Conservation (phyloP, 2,888 invertebrate genomes). For the Drosophila vallismaia region DNA sequence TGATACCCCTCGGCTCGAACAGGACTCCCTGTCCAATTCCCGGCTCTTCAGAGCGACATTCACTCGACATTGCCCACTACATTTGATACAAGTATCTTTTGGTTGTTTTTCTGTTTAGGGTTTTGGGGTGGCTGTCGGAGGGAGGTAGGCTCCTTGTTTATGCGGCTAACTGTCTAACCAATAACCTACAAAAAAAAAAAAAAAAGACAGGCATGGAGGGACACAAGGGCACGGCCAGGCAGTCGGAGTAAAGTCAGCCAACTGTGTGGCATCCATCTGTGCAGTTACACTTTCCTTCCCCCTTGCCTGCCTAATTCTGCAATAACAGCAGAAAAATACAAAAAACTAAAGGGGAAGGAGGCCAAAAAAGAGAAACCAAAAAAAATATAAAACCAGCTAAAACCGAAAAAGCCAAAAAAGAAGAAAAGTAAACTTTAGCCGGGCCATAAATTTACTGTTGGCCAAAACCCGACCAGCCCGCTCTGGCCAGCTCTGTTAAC, state of each 20-base stretch:
- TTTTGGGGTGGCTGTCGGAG: conserved; percentile 13
- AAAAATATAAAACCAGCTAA: conserved; percentile 8
- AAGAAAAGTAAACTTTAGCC: conserved; percentile 54
- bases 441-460: conserved; percentile 75
- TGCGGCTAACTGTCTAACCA: conserved; percentile 69
- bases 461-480: conserved; percentile 68
- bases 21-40: conserved; percentile 15
- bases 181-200: conserved; percentile 43
- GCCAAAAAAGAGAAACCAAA: not conserved
- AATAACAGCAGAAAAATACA: conserved; percentile 54
- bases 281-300: conserved; percentile 60
- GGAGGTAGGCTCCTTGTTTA: conserved; percentile 61
- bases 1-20: conserved; percentile 58
- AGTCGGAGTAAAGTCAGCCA: conserved; percentile 67
- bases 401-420: conserved; percentile 11
- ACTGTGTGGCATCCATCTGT: conserved; percentile 77
- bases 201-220: conserved; percentile 10
- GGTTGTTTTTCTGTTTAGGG: conserved; percentile 15
- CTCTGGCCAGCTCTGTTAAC: conserved; percentile 62
- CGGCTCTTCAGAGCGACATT: conserved; percentile 48
- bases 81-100: conserved; percentile 62
- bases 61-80: conserved; percentile 74
- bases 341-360: not conserved
- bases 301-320: conserved; percentile 75
- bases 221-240: conserved; percentile 20